phyloP scores from a whole-genome alignment of 2,797 vertebrate species.

The Cephalopachus bancanus region DNA sequence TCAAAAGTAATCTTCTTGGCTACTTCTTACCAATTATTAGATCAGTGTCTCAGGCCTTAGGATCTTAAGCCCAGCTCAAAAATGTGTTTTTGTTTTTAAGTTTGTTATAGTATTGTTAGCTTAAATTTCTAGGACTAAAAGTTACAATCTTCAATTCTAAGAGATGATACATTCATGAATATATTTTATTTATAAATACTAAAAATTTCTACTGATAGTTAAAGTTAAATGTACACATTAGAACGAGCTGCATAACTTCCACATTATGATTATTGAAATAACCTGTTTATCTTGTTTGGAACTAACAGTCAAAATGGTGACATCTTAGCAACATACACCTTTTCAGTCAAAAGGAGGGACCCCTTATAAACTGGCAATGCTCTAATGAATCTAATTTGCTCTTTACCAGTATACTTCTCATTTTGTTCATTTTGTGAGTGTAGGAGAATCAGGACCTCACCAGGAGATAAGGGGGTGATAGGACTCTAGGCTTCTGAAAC shows the following conservation, averaged over 20 bases:
- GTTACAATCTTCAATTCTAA: not conserved
- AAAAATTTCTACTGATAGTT: not conserved
- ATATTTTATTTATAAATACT: slow-evolving; percentile 30
- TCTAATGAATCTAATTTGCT: not conserved
- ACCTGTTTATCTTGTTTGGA: not conserved
- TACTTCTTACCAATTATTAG: not conserved
- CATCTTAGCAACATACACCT: not conserved
- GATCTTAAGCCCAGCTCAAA: not conserved
- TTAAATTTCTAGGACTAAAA: not conserved
- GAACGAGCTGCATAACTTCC: not conserved
- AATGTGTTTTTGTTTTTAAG: not conserved
- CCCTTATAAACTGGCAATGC: not conserved
- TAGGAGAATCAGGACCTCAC: not conserved
- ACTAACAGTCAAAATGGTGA: not conserved
- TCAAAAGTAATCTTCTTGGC: not conserved
- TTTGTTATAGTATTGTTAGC: not conserved
- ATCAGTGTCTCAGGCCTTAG: not conserved
- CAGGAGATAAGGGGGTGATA: not conserved
- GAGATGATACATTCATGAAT: not conserved
- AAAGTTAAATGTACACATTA: slow-evolving; percentile 9
- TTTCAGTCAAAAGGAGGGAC: not conserved
- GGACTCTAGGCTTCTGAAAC: not conserved
- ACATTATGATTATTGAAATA: not conserved
- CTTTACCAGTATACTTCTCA: not conserved
- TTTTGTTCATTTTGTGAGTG: not conserved